These are phyloP conservation scores for Enteromius afrohamiltoni DNA, from an alignment of 2,797 vertebrate species.

Conservation along the genomic window DNA sequence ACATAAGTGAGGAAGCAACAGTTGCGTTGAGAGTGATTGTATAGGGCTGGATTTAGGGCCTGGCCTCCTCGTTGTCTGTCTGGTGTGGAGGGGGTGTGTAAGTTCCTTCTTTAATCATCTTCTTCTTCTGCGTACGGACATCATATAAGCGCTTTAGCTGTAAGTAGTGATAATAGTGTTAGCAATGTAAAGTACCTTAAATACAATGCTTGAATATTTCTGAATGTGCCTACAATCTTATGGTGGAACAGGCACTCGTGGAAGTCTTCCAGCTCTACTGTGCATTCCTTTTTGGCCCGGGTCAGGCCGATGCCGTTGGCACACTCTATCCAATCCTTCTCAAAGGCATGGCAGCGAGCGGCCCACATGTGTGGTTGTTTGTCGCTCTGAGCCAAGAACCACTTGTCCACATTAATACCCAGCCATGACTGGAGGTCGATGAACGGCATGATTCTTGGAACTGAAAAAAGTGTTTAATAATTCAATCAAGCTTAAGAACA, in stretches of 20 bases:
- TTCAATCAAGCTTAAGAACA: background rate
- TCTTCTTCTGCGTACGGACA: slow-evolving; percentile 81
- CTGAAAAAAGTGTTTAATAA: background rate
- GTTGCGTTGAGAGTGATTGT: background rate
- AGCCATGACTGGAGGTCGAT: slow-evolving; percentile 81
- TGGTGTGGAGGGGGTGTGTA: slow-evolving; percentile 82
- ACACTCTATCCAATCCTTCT: slow-evolving; percentile 94
- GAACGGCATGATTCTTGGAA: slow-evolving; percentile 85
- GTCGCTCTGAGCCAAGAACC: slow-evolving; percentile 80
- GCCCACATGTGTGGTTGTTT: slow-evolving; percentile 76
- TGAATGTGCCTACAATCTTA: slow-evolving; percentile 80
- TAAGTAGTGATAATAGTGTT: slow-evolving; percentile 29
- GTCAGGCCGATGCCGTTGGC: slow-evolving; percentile 83
- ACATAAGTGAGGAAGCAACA: slow-evolving; percentile 55
- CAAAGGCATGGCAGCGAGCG: slow-evolving; percentile 85
- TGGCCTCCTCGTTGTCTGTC: slow-evolving; percentile 66
- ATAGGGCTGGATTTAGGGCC: slow-evolving; percentile 68
- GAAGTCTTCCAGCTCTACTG: slow-evolving; percentile 87
- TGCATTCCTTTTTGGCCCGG: slow-evolving; percentile 85
- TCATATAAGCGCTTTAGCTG: slow-evolving; percentile 75
- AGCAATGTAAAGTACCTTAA: background rate
- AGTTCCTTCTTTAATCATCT: slow-evolving; percentile 86
- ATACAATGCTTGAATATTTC: background rate
- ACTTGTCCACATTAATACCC: slow-evolving; percentile 82
- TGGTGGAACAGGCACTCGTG: slow-evolving; percentile 83